Base-by-base conservation (phyloP, 2,797 vertebrate genomes). In the Anabacerthia variegaticeps region DNA sequence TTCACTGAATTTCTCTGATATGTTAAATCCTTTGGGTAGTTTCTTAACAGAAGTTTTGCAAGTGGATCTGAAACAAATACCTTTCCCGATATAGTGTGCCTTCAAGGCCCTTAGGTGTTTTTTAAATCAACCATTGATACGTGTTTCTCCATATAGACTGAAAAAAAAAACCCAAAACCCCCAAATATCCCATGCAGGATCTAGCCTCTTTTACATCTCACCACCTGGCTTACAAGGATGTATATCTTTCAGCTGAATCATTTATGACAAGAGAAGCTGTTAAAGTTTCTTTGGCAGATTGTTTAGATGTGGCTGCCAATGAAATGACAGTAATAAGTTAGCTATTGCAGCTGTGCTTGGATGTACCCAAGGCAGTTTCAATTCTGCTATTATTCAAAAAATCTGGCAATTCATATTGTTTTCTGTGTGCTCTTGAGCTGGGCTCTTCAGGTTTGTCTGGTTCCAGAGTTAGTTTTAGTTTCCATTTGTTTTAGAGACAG, bases 221-320 rank as follows among this genome's bases (percentile, higher is more conserved):
- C 62, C 93, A 97, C 95, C 95, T 97, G 96, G 76, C 85, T 95
- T 59, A 81, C 58, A 83, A 74, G 54, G 89, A 89, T 94, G 51
- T 94, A 91, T 94, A 89, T 96, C 91, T 97, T 96, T 96, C 96
- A 96, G 37, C 76, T 91, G 91, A 90, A 95, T 93, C 48, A 67
- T 88, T 96, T 91, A 80, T 88, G 95, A 92, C 93, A 94, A 88
- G 89, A 78, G 76, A 68, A 91, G 68, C 85, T 91, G 88, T 91
- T 93, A 76, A 94, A 81, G 66, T 92, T 94, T 94, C 81, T 93
- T 91, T 94, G 93, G 91, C 95, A 96, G 89, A n/a, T 84, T 91
- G 66, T 96, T 94, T 75, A 93, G 92, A 92, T 84, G 79, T 78
- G 84, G 76, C 85, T 97, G 95, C 95, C 95, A 96, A 84, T 88